Evolutionary conservation across 2,113 vertebrate genomes (phyloP).

Genomic region (Colistium nudipinnis): DNA sequence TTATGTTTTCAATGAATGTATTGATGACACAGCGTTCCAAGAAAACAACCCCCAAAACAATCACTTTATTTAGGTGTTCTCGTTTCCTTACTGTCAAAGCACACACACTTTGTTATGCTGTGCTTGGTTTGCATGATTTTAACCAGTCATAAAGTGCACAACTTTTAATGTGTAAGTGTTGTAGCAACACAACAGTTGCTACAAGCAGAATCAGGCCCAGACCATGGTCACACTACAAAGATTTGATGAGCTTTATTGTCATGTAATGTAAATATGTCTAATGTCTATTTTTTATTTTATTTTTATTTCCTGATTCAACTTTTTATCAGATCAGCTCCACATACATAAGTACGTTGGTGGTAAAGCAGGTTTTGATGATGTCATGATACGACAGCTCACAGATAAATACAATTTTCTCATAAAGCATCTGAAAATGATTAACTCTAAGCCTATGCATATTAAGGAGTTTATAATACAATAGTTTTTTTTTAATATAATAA

Average conservation of each 20-base stretch:
- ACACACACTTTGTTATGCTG: no score
- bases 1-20: not conserved
- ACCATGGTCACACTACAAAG: no score
- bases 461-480: no score
- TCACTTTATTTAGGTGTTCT: not conserved
- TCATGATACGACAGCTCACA: not conserved
- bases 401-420: slow-evolving; percentile 21
- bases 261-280: not conserved
- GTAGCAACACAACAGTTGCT: no score
- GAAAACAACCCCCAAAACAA: no score
- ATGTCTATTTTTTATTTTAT: not conserved
- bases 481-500: no score
- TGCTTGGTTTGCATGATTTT: no score
- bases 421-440: not conserved
- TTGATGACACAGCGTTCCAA: not conserved
- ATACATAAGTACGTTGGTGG: not conserved
- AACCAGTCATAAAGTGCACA: no score
- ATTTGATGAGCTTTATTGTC: not conserved
- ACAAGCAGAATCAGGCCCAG: no score
- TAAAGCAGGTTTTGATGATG: not conserved
- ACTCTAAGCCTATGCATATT: no score
- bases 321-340: not conserved
- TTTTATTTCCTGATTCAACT: not conserved
- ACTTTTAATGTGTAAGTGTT: no score
- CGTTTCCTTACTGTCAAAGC: no score